These are phyloP conservation scores for Thalpophila matura DNA, from an alignment of 2,888 invertebrate species.

Conservation along the genomic window DNA sequence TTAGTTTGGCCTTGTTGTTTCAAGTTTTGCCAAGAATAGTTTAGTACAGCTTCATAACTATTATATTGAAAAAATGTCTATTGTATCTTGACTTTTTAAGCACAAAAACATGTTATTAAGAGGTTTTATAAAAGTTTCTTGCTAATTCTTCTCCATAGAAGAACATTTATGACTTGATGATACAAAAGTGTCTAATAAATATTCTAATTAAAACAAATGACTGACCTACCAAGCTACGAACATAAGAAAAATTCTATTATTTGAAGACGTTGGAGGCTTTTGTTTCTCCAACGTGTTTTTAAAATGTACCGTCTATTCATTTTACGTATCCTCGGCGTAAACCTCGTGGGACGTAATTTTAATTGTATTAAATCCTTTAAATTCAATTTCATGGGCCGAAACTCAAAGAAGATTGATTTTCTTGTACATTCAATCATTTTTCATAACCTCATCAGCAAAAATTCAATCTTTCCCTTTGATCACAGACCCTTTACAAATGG, in stretches of 20 bases:
- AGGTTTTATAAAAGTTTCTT: too few species aligned
- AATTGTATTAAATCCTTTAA: constrained; percentile 1
- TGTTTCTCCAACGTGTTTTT: too few species aligned
- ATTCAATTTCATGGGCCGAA: not conserved
- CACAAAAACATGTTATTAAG: not conserved
- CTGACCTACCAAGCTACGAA: too few species aligned
- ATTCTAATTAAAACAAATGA: too few species aligned
- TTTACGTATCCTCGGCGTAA: not conserved
- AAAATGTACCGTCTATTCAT: not conserved
- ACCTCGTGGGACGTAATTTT: not conserved
- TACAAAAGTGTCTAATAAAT: too few species aligned
- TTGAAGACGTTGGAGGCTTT: too few species aligned
- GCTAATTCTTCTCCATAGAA: not conserved
- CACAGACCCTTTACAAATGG: constrained; percentile 4
- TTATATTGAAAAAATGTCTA: not conserved
- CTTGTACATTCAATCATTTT: constrained; percentile 27
- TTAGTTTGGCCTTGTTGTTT: constrained; percentile 40
- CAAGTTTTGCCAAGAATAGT: constrained; percentile 34
- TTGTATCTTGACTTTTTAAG: constrained; percentile 3
- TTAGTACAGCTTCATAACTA: constrained; percentile 34
- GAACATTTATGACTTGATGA: too few species aligned
- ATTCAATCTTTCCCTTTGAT: constrained; percentile 42
- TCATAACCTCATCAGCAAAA: constrained; percentile 29
- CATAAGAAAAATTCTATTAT: too few species aligned
- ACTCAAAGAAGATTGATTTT: constrained; percentile 36